Conservation (phyloP, 2,797 vertebrate genomes). For the Bovichtus diacanthus region DNA sequence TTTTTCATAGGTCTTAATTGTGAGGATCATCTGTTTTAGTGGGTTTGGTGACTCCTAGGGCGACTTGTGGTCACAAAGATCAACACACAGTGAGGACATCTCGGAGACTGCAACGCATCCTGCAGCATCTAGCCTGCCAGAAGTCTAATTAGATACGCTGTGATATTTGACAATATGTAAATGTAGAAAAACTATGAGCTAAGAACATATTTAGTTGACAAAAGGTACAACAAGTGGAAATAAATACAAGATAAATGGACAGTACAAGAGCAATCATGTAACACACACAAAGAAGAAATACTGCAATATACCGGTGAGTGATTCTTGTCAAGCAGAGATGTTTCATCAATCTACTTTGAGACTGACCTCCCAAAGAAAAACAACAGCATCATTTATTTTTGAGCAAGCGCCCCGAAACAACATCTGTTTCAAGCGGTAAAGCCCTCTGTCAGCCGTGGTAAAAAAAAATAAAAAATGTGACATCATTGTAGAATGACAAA, state of each 20-base stretch:
- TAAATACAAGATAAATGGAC: background rate
- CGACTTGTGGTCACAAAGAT: background rate
- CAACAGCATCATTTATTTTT: background rate
- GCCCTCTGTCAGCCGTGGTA: background rate
- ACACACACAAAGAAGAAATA: background rate
- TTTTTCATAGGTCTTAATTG: background rate
- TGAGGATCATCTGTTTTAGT: conserved; percentile 9
- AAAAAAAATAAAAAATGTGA: too few relatives aligned
- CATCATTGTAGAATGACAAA: too few relatives aligned
- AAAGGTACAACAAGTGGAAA: background rate
- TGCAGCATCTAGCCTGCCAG: background rate
- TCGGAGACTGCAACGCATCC: background rate
- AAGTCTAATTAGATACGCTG: background rate
- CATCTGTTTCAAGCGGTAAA: background rate
- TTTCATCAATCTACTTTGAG: background rate
- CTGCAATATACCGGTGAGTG: background rate
- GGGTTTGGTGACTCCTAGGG: conserved; percentile 7
- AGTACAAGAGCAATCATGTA: background rate
- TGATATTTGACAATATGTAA: background rate
- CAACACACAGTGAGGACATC: background rate
- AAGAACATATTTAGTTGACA: background rate
- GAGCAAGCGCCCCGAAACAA: background rate
- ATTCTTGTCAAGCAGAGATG: background rate
- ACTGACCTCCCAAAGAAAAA: background rate
- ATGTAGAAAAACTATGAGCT: background rate